Evolutionary conservation across 2,888 invertebrate species (phyloP).

Genomic region (Netelia fuscicornis): DNA sequence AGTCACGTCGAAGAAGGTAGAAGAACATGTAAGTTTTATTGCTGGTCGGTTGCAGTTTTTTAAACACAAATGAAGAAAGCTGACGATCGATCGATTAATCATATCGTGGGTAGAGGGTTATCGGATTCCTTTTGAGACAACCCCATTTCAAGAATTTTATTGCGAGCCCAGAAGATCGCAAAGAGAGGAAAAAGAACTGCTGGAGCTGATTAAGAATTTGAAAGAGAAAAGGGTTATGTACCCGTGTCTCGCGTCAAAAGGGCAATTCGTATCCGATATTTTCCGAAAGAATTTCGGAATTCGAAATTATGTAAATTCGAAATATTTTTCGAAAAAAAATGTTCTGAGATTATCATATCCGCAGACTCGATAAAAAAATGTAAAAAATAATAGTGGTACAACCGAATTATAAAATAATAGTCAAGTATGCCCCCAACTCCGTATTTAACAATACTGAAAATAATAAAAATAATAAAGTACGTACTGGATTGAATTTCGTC

Average conservation of each 20-base stretch:
- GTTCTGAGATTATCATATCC: no score
- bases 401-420: no score
- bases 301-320: no score
- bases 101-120: constrained; percentile 8
- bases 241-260: constrained; percentile 33
- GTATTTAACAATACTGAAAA: no score
- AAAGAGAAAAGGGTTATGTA: constrained; percentile 44
- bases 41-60: constrained; percentile 54
- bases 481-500: no score
- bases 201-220: neutral
- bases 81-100: constrained; percentile 49
- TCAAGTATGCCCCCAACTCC: no score
- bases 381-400: no score
- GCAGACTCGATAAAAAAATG: no score
- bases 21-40: constrained; percentile 51
- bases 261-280: constrained; percentile 28
- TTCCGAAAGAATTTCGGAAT: neutral
- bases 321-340: no score
- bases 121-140: constrained; percentile 50
- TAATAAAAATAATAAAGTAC: no score
- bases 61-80: constrained; percentile 33
- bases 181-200: constrained; percentile 9
- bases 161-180: constrained; percentile 9
- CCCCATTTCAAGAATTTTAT: constrained; percentile 18
- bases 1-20: constrained; percentile 35